Evolutionary conservation across 1,140 invertebrate species (phyloP), one percentile per base, ranked within the genome.

Genomic region (Meloidogyne exigua): DNA sequence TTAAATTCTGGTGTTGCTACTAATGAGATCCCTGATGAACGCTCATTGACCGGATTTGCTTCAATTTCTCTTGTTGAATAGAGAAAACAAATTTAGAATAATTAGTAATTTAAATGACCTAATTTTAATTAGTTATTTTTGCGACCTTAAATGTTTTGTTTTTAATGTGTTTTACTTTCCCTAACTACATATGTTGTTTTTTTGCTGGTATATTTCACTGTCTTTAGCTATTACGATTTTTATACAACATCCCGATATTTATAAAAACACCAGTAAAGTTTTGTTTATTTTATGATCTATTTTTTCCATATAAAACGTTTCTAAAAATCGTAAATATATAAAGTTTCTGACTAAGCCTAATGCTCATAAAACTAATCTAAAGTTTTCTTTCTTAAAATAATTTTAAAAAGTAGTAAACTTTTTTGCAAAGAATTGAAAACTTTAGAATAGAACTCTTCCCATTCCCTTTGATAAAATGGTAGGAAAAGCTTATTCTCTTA

Each of bases 41-140:
- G 95, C 82, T 92, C 94, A 12, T 90, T 98, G 76, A 92, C 96
- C 86, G 96, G 95, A 83, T 98, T 93, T 91, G 96, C 96, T 87
- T 95, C 98, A 90, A 92, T 98, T 82, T 95, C 95, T 10, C 74
- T 86, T 42, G 72, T 85, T 72, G 84, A 86, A 26, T 84, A 69
- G 49, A 63, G 39, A 32, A 32, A 9, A 68, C 21, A 42, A 68
- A 32, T 4, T 25, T 7, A 23, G 7, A n/a, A 63, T 23, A 2
- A 42, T 4, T n/a, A 62, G 1, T 36, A 28, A 57, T 15, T 69
- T 13, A 70, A 21, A 72, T n/a, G 18, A 42, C 62, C 15, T 72
- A 21, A 13, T 66, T 7, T 13, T 0, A 42, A n/a, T n/a, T n/a
- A n/a, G 11, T 0, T 25, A 18, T 44, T 70, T 36, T 70, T 70